These are phyloP conservation scores for Rugalucina vietnamica DNA, from an alignment of 2,888 invertebrate species.

Conservation along the genomic window DNA sequence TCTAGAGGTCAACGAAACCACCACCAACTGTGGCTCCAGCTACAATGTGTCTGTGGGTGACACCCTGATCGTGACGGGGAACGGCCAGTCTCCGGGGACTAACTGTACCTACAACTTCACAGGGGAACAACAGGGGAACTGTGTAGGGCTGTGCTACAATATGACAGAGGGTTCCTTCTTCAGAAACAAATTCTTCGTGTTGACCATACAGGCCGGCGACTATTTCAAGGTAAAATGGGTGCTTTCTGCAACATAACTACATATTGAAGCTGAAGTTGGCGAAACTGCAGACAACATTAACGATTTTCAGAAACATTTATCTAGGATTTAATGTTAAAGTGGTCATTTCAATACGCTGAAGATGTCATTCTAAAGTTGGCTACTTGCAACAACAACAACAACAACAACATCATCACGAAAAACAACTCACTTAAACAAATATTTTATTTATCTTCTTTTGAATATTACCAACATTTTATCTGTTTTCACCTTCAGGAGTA, in stretches of 20 bases:
- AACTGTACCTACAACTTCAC: constrained; percentile 5
- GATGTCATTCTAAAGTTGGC: no score
- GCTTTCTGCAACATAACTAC: no score
- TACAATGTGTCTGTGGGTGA: not conserved
- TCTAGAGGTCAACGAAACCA: not conserved
- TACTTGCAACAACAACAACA: no score
- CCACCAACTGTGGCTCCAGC: not conserved
- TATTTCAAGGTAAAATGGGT: not conserved
- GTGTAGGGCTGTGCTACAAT: not conserved
- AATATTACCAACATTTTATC: no score
- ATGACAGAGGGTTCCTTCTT: not conserved
- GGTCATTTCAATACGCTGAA: no score
- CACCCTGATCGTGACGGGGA: not conserved
- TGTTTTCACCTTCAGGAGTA: not conserved
- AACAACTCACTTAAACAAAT: no score
- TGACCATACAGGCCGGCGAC: not conserved
- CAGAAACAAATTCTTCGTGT: not conserved
- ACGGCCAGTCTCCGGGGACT: not conserved
- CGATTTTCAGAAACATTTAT: no score
- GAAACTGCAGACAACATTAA: no score
- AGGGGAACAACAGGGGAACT: not conserved
- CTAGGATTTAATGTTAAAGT: no score
- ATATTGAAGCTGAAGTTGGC: no score
- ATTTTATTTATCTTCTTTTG: no score
- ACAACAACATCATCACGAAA: no score